These are phyloP conservation scores for Microtus oregoni DNA, from an alignment of 2,113 vertebrate genomes.

Conservation along the genomic window DNA sequence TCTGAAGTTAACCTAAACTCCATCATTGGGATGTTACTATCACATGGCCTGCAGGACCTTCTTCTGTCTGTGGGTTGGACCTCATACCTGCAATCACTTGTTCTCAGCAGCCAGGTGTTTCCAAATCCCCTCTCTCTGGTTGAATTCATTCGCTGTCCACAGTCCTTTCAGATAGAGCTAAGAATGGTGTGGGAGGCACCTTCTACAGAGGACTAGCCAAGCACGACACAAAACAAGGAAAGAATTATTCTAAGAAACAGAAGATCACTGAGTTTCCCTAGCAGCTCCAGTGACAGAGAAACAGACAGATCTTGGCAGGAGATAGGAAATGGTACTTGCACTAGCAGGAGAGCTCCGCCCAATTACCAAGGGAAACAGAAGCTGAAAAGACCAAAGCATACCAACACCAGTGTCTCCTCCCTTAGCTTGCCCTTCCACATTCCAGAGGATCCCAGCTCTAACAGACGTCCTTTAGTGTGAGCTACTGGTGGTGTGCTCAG, in stretches of 20 bases:
- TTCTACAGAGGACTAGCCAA: constrained; percentile 42
- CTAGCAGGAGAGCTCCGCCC: background rate
- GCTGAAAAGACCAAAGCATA: background rate
- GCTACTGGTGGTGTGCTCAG: background rate
- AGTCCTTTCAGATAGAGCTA: constrained; percentile 56
- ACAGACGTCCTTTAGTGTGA: background rate
- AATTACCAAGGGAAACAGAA: constrained; percentile 13
- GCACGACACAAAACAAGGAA: constrained; percentile 80
- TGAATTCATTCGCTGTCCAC: constrained; percentile 41
- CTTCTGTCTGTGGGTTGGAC: background rate
- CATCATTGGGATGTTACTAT: background rate
- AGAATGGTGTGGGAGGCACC: constrained; percentile 61
- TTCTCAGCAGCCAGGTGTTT: constrained; percentile 39
- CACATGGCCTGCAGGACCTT: background rate
- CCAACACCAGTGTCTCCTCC: background rate
- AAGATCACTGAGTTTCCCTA: constrained; percentile 79
- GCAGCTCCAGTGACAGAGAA: constrained; percentile 84
- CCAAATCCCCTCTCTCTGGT: constrained; percentile 20
- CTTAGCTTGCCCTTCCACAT: background rate
- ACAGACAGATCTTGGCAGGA: constrained; percentile 72
- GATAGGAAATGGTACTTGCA: constrained; percentile 47
- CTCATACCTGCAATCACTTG: background rate
- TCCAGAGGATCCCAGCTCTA: background rate
- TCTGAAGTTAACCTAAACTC: background rate
- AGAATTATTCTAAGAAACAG: constrained; percentile 81